These are phyloP conservation scores for Pinna nobilis DNA, from an alignment of 1,140 invertebrate species.

Conservation along the genomic window DNA sequence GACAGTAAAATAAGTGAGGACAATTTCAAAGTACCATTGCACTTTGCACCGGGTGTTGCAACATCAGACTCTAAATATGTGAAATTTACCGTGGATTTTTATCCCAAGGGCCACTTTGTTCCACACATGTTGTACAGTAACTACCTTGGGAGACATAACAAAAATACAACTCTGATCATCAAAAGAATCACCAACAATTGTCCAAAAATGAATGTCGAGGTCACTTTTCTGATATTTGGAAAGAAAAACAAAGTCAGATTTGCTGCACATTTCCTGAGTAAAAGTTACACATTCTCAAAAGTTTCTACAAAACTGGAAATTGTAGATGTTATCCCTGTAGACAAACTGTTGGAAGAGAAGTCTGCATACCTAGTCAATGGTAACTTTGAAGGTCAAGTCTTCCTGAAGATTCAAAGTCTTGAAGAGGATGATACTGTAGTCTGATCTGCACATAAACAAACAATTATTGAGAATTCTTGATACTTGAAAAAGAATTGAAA, in stretches of 20 bases:
- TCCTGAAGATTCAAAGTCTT: constrained; percentile 63
- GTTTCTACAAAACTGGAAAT: constrained; percentile 46
- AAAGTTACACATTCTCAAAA: constrained; percentile 47
- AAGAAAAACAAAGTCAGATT: constrained; percentile 59
- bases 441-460: neutral
- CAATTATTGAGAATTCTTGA: no score
- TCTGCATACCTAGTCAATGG: constrained; percentile 63
- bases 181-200: constrained; percentile 26
- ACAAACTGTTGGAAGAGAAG: constrained; percentile 57
- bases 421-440: constrained; percentile 40
- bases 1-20: constrained; percentile 58
- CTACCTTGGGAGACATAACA: constrained; percentile 59
- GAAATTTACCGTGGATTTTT: constrained; percentile 61
- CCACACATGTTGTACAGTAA: constrained; percentile 62
- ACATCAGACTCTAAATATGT: constrained; percentile 14
- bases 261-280: constrained; percentile 55
- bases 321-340: constrained; percentile 57
- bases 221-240: constrained; percentile 62
- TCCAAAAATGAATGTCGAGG: constrained; percentile 47
- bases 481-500: no score
- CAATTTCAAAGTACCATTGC: constrained; percentile 38
- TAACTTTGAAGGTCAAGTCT: constrained; percentile 58
- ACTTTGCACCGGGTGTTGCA: constrained; percentile 26
- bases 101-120: constrained; percentile 63
- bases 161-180: constrained; percentile 59